phyloP scores from a whole-genome alignment of 2,888 invertebrate species.

The Drosophila maculinotata region DNA sequence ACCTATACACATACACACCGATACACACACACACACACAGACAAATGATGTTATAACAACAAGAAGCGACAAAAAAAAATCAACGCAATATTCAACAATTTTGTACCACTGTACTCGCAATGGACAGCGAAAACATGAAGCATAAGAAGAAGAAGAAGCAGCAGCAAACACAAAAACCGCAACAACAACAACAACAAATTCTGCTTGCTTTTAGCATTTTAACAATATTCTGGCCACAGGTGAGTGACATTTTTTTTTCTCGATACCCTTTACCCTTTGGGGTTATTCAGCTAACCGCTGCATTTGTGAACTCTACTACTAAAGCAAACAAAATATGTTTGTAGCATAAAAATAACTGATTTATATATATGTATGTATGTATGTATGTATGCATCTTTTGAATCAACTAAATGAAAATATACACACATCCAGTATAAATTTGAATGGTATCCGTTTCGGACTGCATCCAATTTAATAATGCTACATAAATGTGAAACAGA shows the following conservation, averaged over 20 bases:
- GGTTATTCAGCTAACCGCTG: too few species aligned
- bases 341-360: too few species aligned
- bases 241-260: constrained; percentile 41
- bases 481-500: too few species aligned
- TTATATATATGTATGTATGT: too few species aligned
- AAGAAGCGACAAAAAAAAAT: constrained; percentile 17
- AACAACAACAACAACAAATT: constrained; percentile 30
- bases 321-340: too few species aligned
- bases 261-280: constrained; percentile 6
- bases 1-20: too few species aligned
- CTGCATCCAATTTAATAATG: too few species aligned
- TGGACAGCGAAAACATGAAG: constrained; percentile 51
- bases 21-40: constrained; percentile 19
- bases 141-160: constrained; percentile 16
- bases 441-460: background rate
- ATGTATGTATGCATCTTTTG: too few species aligned
- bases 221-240: constrained; percentile 59
- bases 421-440: too few species aligned
- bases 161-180: constrained; percentile 14
- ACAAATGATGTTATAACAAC: constrained; percentile 56
- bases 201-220: constrained; percentile 50
- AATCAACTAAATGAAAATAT: too few species aligned
- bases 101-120: constrained; percentile 46
- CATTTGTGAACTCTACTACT: too few species aligned
- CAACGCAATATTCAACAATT: constrained; percentile 25